Evolutionary conservation across 2,113 vertebrate species (phyloP).

Genomic region (Brachyhypopomus gauderio): DNA sequence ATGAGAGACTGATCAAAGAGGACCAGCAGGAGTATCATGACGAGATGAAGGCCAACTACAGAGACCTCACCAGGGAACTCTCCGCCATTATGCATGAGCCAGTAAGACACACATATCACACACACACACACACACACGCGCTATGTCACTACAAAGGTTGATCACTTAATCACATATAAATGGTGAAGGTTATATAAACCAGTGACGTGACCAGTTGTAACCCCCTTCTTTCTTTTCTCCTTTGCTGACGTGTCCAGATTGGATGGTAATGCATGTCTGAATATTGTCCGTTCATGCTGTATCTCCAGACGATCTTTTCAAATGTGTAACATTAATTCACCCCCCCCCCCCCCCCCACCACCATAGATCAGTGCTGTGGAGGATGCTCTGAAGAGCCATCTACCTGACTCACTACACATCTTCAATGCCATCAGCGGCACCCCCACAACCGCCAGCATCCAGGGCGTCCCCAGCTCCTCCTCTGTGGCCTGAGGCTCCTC

Average conservation of each 20-base stretch:
- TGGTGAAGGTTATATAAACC: background rate
- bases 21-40: constrained; percentile 97
- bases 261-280: constrained; percentile 88
- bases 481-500: constrained; percentile 85
- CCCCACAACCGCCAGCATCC: constrained; percentile 89
- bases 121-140: background rate
- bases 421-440: constrained; percentile 99
- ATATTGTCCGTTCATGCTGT: background rate
- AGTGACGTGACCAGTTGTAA: background rate
- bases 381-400: constrained; percentile 85
- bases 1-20: constrained; percentile 95
- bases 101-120: constrained; percentile 67
- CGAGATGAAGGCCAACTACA: constrained; percentile 97
- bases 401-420: constrained; percentile 93
- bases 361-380: constrained; percentile 86
- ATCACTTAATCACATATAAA: no score
- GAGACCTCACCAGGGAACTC: constrained; percentile 91
- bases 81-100: constrained; percentile 97
- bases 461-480: constrained; percentile 92
- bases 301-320: background rate
- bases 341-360: background rate
- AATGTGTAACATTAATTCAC: no score
- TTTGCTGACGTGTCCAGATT: constrained; percentile 87
- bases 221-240: constrained; percentile 63
- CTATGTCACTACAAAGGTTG: background rate